Evolutionary conservation across 2,888 invertebrate genomes (phyloP).

Genomic region (Balanococcus diminutus): DNA sequence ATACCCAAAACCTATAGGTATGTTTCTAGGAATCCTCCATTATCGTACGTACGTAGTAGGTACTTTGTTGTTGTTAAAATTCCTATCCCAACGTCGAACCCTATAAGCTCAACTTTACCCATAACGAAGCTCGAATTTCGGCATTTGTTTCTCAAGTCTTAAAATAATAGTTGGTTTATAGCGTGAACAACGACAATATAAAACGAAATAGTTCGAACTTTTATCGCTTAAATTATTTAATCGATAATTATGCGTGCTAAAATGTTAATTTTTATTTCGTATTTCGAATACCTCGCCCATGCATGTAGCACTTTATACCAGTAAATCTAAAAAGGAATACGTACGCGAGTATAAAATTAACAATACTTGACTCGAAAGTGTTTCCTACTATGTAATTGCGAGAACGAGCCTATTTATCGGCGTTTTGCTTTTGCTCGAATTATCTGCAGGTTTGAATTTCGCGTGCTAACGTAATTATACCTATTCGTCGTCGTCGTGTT

Average conservation of each 20-base stretch:
- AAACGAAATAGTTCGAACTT: slow-evolving; percentile 37
- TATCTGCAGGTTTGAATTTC: not conserved
- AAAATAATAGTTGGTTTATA: not conserved
- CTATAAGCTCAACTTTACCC: not conserved
- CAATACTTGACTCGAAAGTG: not conserved
- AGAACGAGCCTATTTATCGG: slow-evolving; percentile 2
- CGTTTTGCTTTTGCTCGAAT: not conserved
- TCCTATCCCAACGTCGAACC: not conserved
- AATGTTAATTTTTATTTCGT: slow-evolving; percentile 35
- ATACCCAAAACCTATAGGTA: too few relatives aligned
- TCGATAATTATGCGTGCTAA: slow-evolving; percentile 42
- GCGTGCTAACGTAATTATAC: slow-evolving; percentile 56
- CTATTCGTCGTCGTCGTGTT: slow-evolving; percentile 60
- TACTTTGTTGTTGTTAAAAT: not conserved
- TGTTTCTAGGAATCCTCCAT: too few relatives aligned
- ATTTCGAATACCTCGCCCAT: not conserved
- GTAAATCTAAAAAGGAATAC: too few relatives aligned
- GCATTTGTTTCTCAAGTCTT: not conserved
- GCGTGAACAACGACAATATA: slow-evolving; percentile 32
- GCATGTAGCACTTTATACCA: not conserved
- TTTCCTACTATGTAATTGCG: not conserved
- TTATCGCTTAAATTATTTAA: slow-evolving; percentile 40
- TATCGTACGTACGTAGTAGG: not conserved
- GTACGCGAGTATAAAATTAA: not conserved
- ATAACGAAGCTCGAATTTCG: slow-evolving; percentile 1